A percentile compares a stretch with the other conserved stretches of the same genome.
Evolutionary conservation across 2,888 invertebrate genomes (phyloP).

Genomic region (Orthosia incerta): DNA sequence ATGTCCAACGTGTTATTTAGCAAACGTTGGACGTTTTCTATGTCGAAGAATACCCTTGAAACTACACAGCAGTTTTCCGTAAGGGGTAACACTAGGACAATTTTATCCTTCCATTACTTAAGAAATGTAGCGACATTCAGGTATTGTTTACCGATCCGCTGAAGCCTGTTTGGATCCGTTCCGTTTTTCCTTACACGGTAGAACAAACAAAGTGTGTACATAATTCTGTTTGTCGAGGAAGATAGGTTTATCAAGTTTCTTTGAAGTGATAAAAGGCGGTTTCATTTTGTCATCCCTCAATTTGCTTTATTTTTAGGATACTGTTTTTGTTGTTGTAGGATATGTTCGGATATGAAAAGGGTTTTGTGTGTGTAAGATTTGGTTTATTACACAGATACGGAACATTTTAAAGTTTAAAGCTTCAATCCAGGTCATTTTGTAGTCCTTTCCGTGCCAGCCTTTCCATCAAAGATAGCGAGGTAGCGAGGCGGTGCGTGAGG

Average conservation of each 20-base stretch:
- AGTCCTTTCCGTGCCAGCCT: not conserved
- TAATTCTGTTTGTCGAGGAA: conserved; percentile 70
- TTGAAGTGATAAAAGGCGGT: conserved; percentile 67
- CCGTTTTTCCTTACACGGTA: conserved; percentile 57
- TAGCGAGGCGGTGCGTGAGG: no score
- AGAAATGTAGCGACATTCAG: conserved; percentile 30
- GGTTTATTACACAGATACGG: not conserved
- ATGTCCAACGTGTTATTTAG: no score
- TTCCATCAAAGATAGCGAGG: no score
- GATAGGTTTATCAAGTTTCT: conserved; percentile 71
- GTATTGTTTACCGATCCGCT: conserved; percentile 37
- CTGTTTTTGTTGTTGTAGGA: conserved; percentile 34
- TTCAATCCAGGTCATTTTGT: no score
- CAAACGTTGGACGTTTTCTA: not conserved
- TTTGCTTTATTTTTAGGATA: conserved; percentile 52
- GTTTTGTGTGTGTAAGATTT: not conserved
- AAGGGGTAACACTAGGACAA: not conserved
- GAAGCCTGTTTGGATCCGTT: conserved; percentile 35
- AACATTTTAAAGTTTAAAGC: not conserved
- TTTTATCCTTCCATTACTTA: not conserved
- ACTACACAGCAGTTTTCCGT: not conserved
- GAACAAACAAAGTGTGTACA: conserved; percentile 64
- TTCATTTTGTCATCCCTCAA: conserved; percentile 47
- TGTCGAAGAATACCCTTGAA: not conserved
- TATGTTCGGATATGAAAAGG: not conserved